phyloP scores from a whole-genome alignment of 1,140 invertebrate genomes.

The Aphaenogaster rudis region DNA sequence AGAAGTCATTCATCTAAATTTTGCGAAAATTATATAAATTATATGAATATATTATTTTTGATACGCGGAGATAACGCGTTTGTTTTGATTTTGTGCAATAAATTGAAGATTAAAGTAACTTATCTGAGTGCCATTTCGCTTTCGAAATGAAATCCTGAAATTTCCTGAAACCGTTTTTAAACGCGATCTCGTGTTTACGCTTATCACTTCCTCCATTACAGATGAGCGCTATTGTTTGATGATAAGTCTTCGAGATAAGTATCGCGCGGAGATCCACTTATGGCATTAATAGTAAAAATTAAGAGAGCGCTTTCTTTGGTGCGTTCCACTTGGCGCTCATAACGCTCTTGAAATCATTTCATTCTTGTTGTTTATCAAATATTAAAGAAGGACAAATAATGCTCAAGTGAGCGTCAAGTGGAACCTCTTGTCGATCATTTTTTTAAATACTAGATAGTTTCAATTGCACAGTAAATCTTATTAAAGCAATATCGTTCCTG shows the following conservation, averaged over 20 bases:
- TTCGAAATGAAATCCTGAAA: background rate
- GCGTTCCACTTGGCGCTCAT: no score
- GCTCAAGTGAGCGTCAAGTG: no score
- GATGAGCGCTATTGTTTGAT: slow-evolving; percentile 28
- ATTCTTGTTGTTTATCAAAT: background rate
- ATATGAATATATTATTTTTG: background rate
- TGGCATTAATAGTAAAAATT: background rate
- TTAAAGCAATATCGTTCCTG: background rate
- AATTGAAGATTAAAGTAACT: background rate
- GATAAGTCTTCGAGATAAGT: slow-evolving; percentile 6
- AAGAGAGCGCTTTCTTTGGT: background rate
- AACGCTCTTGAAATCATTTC: no score
- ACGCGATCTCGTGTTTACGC: background rate
- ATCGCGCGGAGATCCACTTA: background rate
- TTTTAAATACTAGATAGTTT: background rate
- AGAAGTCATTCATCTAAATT: background rate
- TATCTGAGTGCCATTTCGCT: background rate
- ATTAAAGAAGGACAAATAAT: background rate
- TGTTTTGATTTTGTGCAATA: background rate
- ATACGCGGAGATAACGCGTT: background rate
- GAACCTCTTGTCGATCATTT: background rate
- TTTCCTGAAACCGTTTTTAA: background rate
- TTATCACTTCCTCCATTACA: slow-evolving; percentile 33
- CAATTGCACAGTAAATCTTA: background rate
- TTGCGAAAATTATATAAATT: background rate